phyloP scores from a whole-genome alignment of 2,797 vertebrate species.

The Brachymystax lenok region DNA sequence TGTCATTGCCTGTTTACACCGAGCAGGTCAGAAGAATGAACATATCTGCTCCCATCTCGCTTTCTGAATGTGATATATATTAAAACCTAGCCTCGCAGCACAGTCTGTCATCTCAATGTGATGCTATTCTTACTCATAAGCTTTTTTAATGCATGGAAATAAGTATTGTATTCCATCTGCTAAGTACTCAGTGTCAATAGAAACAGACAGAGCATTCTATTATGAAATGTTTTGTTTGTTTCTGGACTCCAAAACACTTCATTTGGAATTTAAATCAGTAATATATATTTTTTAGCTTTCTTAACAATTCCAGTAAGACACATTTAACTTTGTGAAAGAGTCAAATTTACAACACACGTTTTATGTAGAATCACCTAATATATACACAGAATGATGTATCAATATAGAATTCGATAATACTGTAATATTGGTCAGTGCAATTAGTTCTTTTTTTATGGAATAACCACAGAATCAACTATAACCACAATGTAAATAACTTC shows the following conservation, averaged over 20 bases:
- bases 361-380: neutral
- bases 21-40: constrained; percentile 74
- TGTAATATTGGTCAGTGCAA: neutral
- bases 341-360: neutral
- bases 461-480: neutral
- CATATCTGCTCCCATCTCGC: constrained; percentile 65
- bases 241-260: no score
- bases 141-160: constrained; percentile 13
- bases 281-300: neutral
- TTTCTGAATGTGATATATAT: constrained; percentile 58
- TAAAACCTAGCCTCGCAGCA: constrained; percentile 68
- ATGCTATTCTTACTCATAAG: constrained; percentile 34
- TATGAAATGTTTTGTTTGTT: constrained; percentile 2
- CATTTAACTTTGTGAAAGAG: neutral
- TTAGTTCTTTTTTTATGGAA: neutral
- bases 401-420: neutral
- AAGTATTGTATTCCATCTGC: neutral
- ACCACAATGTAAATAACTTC: neutral
- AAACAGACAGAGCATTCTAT: constrained; percentile 6
- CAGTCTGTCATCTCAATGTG: constrained; percentile 48
- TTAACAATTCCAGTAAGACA: neutral
- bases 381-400: neutral
- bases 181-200: constrained; percentile 13
- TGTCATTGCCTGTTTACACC: constrained; percentile 82
- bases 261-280: neutral